phyloP scores from a whole-genome alignment of 2,797 vertebrate genomes.

The Gallinago nigripennis region DNA sequence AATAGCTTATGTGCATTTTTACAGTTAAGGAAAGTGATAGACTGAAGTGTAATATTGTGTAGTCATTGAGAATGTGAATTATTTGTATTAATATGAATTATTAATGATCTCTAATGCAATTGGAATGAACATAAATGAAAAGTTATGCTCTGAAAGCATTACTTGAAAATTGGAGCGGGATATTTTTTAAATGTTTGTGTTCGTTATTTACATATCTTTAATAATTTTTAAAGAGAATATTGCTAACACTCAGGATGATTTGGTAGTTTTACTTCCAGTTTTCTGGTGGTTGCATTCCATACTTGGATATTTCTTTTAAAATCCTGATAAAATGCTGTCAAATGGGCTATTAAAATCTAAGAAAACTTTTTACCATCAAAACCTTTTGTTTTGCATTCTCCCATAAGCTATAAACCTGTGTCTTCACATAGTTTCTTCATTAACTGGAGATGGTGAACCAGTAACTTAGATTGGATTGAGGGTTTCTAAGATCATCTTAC shows the following conservation, averaged over 20 bases:
- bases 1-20: neutral
- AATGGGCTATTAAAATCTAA: neutral
- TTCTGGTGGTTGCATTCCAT: neutral
- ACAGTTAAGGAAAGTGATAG: neutral
- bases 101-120: neutral
- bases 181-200: neutral
- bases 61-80: constrained; percentile 37
- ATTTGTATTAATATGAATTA: constrained; percentile 32
- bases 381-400: neutral
- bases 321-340: neutral
- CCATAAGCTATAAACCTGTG: neutral
- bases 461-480: neutral
- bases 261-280: neutral
- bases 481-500: neutral
- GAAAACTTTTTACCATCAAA: neutral
- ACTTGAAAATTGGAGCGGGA: neutral
- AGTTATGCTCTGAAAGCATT: neutral
- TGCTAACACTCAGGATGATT: neutral
- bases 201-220: neutral
- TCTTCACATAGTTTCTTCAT: neutral
- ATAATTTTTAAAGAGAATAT: neutral
- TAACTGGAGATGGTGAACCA: neutral
- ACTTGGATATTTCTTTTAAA: neutral
- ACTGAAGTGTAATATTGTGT: neutral
- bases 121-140: neutral